Percentiles rank a stretch among this genome's conserved stretches.
Evolutionary conservation across 2,113 vertebrate genomes (phyloP).

Genomic region (Willisornis vidua): DNA sequence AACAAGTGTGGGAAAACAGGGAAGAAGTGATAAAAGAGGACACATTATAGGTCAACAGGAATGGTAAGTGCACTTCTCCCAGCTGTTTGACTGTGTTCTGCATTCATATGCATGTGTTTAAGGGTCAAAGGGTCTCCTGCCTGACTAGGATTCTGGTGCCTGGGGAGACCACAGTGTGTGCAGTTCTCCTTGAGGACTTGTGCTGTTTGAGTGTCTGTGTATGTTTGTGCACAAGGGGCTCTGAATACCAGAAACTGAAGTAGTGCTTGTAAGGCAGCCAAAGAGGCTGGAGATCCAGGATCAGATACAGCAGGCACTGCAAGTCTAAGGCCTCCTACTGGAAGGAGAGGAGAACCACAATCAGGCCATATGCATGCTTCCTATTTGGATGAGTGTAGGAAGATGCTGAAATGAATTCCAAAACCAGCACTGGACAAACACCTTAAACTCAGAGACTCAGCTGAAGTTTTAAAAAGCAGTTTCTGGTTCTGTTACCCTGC

Average conservation of each 20-base stretch:
- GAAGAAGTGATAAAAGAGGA: background rate
- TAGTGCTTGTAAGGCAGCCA: background rate
- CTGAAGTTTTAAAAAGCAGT: too few relatives aligned
- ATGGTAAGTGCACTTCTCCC: background rate
- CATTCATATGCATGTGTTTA: fast-evolving
- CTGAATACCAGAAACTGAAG: background rate
- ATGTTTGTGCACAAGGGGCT: background rate
- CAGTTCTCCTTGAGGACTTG: background rate
- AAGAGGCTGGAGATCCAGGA: background rate
- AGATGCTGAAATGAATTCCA: too few relatives aligned
- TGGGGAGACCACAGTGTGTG: background rate
- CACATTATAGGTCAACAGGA: background rate
- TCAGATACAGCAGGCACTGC: background rate
- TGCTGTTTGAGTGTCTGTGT: background rate
- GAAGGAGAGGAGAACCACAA: background rate
- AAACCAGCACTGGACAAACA: too few relatives aligned
- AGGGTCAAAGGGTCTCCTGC: background rate
- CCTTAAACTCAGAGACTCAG: too few relatives aligned
- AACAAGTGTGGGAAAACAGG: background rate
- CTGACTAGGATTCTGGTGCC: background rate
- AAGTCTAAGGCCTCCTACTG: background rate
- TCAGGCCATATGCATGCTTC: background rate
- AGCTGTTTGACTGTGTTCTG: background rate
- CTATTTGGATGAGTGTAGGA: too few relatives aligned
- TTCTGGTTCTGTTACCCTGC: too few relatives aligned